These are phyloP conservation scores for Didymodactylos carnosus DNA, from an alignment of 2,888 invertebrate species.

Conservation along the genomic window DNA sequence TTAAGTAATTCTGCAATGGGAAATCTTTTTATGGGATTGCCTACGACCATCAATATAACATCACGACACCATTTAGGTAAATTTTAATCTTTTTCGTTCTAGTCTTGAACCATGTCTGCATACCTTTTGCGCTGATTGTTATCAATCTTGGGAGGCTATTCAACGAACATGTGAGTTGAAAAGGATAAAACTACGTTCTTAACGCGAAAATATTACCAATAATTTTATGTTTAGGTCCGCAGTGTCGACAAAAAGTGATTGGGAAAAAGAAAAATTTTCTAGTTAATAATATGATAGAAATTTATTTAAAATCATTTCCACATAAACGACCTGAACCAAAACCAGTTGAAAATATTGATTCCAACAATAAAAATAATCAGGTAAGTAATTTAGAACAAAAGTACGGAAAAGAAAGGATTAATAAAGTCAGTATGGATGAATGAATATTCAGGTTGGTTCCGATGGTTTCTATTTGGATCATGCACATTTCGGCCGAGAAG, in stretches of 20 bases:
- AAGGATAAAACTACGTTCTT: no score
- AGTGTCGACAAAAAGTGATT: slow-evolving; percentile 28
- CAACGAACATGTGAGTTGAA: background rate
- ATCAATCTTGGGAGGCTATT: slow-evolving; percentile 25
- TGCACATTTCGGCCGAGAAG: background rate
- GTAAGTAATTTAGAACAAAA: no score
- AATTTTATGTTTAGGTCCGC: background rate
- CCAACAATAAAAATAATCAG: no score
- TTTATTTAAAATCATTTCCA: slow-evolving; percentile 27
- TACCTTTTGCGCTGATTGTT: slow-evolving; percentile 31
- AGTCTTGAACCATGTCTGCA: slow-evolving; percentile 34
- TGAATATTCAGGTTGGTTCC: background rate
- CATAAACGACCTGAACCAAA: slow-evolving; percentile 17
- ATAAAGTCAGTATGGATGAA: no score
- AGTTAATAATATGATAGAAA: slow-evolving; percentile 30
- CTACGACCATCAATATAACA: background rate
- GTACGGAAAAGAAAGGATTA: no score
- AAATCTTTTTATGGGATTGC: no score
- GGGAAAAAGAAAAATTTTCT: slow-evolving; percentile 31
- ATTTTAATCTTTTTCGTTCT: slow-evolving; percentile 4
- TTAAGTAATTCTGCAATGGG: no score
- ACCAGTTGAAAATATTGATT: background rate
- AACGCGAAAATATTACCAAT: background rate
- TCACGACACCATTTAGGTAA: background rate
- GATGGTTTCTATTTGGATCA: background rate